Evolutionary conservation across 2,797 vertebrate genomes (phyloP).

Genomic region (Chrysocyon brachyurus): DNA sequence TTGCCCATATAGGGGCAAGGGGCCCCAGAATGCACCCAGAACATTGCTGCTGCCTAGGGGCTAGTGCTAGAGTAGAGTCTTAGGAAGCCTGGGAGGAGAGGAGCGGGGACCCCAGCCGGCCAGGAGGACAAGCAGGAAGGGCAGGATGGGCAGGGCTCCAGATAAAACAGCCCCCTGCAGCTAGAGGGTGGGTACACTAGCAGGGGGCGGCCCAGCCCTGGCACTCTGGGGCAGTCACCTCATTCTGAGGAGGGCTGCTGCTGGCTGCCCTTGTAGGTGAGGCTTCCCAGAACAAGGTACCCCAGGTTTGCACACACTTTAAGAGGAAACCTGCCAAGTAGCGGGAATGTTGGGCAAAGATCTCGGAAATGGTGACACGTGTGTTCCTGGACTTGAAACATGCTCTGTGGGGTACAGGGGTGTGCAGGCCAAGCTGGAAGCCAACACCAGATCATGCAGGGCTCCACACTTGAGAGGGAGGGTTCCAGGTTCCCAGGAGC

Average conservation of each 20-base stretch:
- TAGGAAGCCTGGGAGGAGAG: not conserved
- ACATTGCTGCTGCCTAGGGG: not conserved
- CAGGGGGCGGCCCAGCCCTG: not conserved
- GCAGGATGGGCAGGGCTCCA: not conserved
- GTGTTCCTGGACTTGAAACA: too few relatives aligned
- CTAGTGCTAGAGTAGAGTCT: not conserved
- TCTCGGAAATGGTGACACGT: not conserved
- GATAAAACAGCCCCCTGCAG: not conserved
- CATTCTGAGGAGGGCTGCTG: too few relatives aligned
- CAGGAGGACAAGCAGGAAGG: not conserved
- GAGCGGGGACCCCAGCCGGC: too few relatives aligned
- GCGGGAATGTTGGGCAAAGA: not conserved
- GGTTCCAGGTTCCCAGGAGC: not conserved
- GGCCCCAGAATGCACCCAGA: not conserved
- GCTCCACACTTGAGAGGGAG: not conserved
- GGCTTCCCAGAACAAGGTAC: not conserved
- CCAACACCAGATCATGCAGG: rapidly evolving
- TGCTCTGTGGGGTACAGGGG: rapidly evolving
- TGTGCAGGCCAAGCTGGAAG: not conserved
- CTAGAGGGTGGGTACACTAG: not conserved
- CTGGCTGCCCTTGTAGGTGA: not conserved
- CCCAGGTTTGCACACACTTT: not conserved
- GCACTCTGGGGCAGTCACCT: rapidly evolving
- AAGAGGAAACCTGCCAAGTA: not conserved
- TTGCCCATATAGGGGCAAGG: not conserved